A percentile compares a stretch with the other conserved stretches of the same genome.
phyloP scores from a whole-genome alignment of 2,888 invertebrate species.

The Ariolimax columbianus region DNA sequence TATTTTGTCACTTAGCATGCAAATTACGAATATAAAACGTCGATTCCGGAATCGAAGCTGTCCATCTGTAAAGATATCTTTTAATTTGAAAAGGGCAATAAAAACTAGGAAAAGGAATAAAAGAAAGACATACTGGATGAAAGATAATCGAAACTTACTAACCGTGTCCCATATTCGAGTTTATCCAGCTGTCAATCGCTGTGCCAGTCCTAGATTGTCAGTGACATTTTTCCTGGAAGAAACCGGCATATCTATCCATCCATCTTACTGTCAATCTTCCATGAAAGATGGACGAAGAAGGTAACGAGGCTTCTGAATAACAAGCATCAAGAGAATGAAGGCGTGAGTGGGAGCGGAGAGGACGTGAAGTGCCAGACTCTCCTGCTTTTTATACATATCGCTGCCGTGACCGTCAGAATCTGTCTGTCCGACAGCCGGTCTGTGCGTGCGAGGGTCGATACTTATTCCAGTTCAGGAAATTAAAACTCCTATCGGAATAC shows the following conservation, averaged over 20 bases:
- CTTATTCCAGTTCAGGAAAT: slow-evolving; percentile 16
- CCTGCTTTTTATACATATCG: slow-evolving; percentile 21
- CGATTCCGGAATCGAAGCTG: neutral
- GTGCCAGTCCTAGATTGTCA: neutral
- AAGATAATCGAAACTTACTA: neutral
- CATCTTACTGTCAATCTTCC: neutral
- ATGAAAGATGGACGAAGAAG: neutral
- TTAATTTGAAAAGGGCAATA: neutral
- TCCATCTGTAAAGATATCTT: neutral
- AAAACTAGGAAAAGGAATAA: neutral
- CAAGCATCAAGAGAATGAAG: neutral
- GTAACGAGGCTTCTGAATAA: neutral
- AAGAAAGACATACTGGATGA: neutral
- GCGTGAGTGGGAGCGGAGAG: neutral
- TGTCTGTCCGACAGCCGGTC: slow-evolving; percentile 12
- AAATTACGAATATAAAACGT: neutral
- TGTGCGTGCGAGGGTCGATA: slow-evolving; percentile 19
- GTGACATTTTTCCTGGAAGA: neutral
- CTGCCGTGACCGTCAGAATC: neutral
- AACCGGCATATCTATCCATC: slow-evolving; percentile 6
- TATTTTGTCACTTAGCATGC: neutral
- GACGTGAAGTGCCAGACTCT: slow-evolving; percentile 3
- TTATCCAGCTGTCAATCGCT: slow-evolving; percentile 20
- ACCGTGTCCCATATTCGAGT: slow-evolving; percentile 1
- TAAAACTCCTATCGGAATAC: slow-evolving; percentile 12